These are phyloP conservation scores for Malurus melanocephalus DNA, from an alignment of 2,113 vertebrate genomes.

Conservation along the genomic window DNA sequence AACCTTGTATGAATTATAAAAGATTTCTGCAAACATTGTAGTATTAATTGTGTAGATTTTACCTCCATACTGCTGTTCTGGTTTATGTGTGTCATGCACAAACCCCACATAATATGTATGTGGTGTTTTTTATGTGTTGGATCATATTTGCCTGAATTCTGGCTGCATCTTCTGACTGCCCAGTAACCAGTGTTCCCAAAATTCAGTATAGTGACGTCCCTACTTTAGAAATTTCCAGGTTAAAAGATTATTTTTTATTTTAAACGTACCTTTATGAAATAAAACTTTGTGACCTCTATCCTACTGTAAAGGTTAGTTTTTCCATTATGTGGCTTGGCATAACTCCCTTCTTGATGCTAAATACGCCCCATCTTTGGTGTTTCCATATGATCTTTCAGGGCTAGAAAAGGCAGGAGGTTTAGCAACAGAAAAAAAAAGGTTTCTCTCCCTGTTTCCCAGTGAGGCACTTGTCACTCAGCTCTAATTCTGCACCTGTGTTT, in stretches of 20 bases:
- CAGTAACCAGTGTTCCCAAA: neutral
- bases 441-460: neutral
- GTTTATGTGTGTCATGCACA: neutral
- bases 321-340: neutral
- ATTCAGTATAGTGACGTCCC: neutral
- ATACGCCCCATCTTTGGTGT: neutral
- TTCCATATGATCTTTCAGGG: neutral
- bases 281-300: neutral
- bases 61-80: neutral
- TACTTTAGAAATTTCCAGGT: neutral
- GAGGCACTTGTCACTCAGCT: neutral
- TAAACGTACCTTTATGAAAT: neutral
- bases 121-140: neutral
- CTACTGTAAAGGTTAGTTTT: neutral
- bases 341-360: neutral
- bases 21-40: neutral
- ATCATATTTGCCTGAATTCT: neutral
- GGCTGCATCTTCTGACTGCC: neutral
- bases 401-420: neutral
- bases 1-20: neutral
- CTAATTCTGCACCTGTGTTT: neutral
- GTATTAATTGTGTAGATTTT: neutral
- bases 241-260: neutral
- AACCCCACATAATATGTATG: rapidly evolving
- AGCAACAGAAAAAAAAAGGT: neutral